Percentiles rank a stretch among this genome's conserved stretches.
These are phyloP conservation scores for Enteromius viviparus DNA, from an alignment of 2,797 vertebrate species.

Conservation along the genomic window DNA sequence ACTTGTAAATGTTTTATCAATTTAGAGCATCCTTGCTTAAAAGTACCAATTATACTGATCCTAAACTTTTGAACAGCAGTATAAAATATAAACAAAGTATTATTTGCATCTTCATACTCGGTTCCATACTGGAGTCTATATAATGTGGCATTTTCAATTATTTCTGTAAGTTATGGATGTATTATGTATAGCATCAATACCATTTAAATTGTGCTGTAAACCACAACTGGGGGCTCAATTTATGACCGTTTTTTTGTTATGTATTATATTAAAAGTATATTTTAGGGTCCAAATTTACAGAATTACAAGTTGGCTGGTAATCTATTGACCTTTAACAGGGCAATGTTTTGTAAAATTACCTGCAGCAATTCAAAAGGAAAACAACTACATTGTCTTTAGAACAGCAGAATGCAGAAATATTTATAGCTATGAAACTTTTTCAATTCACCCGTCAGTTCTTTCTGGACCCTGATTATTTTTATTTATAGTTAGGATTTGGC, in stretches of 20 bases:
- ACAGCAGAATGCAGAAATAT: background rate
- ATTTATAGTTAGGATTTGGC: background rate
- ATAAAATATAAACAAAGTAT: background rate
- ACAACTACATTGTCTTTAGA: background rate
- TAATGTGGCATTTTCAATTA: background rate
- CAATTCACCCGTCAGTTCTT: background rate
- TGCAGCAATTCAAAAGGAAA: background rate
- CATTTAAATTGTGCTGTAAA: constrained; percentile 6
- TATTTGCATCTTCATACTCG: background rate
- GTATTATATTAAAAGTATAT: background rate
- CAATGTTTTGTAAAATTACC: background rate
- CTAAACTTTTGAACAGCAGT: constrained; percentile 8
- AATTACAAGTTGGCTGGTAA: background rate
- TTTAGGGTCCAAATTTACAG: background rate
- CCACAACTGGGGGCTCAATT: background rate
- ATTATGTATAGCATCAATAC: background rate
- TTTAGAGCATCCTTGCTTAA: background rate
- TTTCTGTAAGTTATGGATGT: background rate
- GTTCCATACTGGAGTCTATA: background rate
- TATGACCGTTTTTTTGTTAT: background rate
- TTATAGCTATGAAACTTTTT: background rate
- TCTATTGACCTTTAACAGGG: background rate
- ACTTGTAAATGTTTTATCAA: background rate
- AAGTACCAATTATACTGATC: background rate
- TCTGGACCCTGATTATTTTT: constrained; percentile 4